phyloP scores from a whole-genome alignment of 1,140 invertebrate genomes.

The Nebria ingens region DNA sequence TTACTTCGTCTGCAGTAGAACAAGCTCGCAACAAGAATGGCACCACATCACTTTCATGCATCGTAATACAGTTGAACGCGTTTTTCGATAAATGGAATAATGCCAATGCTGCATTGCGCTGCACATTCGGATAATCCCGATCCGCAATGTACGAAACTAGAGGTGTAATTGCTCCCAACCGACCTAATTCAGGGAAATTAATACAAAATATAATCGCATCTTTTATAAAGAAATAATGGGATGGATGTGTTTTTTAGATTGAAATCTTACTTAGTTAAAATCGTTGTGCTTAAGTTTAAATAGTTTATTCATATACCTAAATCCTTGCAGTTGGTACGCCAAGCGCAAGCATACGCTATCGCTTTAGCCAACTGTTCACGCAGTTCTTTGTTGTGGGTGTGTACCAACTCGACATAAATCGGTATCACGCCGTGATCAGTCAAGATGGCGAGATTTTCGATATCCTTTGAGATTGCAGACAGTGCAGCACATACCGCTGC shows the following conservation, averaged over 20 bases:
- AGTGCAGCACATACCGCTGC: conserved; percentile 83
- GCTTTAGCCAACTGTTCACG: conserved; percentile 78
- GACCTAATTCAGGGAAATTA: too few relatives aligned
- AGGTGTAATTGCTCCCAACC: conserved; percentile 77
- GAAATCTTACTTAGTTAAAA: too few relatives aligned
- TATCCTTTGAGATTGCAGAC: conserved; percentile 80
- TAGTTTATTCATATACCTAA: too few relatives aligned
- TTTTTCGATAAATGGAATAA: conserved; percentile 81
- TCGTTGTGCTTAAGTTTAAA: too few relatives aligned
- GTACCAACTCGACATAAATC: conserved; percentile 69
- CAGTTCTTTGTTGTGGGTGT: conserved; percentile 65
- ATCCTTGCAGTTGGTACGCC: conserved; percentile 75
- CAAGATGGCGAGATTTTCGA: conserved; percentile 87
- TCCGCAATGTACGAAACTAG: conserved; percentile 78
- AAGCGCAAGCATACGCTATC: conserved; percentile 81
- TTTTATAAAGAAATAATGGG: too few relatives aligned
- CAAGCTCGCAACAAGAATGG: conserved; percentile 80
- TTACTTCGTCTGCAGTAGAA: conserved; percentile 72
- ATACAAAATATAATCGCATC: too few relatives aligned
- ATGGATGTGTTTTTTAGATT: too few relatives aligned
- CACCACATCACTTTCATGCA: conserved; percentile 72
- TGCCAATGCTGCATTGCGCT: conserved; percentile 78
- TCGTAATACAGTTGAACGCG: conserved; percentile 85
- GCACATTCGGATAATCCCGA: conserved; percentile 55
- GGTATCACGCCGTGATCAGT: conserved; percentile 89